Evolutionary conservation across 2,797 vertebrate species (phyloP), one percentile per base, ranked within the genome.

Genomic region (Labeo calbasu): DNA sequence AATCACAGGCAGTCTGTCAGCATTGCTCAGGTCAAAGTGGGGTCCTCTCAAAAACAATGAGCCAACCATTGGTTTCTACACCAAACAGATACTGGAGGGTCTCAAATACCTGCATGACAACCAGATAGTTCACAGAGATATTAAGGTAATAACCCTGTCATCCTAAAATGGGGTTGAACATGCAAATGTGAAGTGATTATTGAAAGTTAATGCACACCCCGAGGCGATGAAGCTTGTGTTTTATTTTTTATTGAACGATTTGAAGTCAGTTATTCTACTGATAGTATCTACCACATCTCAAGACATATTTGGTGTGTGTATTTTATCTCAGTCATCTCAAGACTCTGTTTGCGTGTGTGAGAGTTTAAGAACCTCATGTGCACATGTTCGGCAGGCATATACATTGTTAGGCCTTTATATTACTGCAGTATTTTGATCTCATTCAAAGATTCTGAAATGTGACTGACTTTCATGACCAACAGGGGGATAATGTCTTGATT

Each of bases 401-500:
- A 23, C 28, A 32, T 65, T 65, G 14, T 32, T 15, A 17, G 15
- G 25, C 15, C 25, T 25, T 25, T 65, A 17, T 2, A 66, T 65
- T 28, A 17, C 15, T 66, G 28, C 63, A 36, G 14, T 68, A 68
- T 40, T 68, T 12, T 68, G 15, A 40, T 21, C 36, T 12, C 8
- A 10, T 40, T 65, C 25, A 32, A 28, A 6, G 2, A 55, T 53
- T 53, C 48, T 73, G 25, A 53, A 28, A 19, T 12, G n/a, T 9
- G 68, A 14, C 2, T 11, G 69, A 48, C 25, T 43, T 15, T 48
- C 23, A 70, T 55, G 79, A 57, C 86, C 81, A 25, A 13, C 92
- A 99, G 98, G 98, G 98, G 25, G 98, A 99, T 89, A 99, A 99
- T 0, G 98, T 99, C 70, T 94, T 99, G 91, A 99, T 99, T 92